Conservation (phyloP, 2,888 invertebrate genomes). For the Bugula neritina region DNA sequence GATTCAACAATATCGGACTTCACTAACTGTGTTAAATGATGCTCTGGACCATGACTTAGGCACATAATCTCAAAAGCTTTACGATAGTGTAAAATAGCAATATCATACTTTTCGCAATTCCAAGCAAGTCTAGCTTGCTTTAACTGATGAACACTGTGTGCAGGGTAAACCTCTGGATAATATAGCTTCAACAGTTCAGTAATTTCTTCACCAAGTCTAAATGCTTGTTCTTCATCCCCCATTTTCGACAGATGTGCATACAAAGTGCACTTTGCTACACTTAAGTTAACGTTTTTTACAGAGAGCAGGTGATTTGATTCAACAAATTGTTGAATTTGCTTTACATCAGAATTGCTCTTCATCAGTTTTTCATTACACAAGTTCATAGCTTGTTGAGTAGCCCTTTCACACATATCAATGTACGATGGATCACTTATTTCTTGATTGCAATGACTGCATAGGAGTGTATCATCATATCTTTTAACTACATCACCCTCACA, state of each 20-base stretch:
- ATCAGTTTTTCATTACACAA: neutral
- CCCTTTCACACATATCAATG: neutral
- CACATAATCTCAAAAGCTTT: neutral
- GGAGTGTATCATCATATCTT: neutral
- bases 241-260: neutral
- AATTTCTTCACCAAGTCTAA: neutral
- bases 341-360: neutral
- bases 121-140: constrained; percentile 22
- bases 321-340: neutral
- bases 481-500: neutral
- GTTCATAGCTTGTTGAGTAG: neutral
- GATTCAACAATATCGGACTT: constrained; percentile 10
- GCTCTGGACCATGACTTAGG: constrained; percentile 3
- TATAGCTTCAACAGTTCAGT: neutral
- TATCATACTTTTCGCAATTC: neutral
- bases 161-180: constrained; percentile 8
- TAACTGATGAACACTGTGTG: neutral
- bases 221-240: neutral
- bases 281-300: neutral
- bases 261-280: neutral
- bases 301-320: neutral
- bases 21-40: neutral
- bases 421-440: neutral
- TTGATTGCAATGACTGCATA: neutral
- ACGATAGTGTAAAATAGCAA: neutral